Evolutionary conservation across 2,888 invertebrate genomes (phyloP), one percentile per base, ranked within the genome.

Genomic region (Hirtodrosophila trivittata): DNA sequence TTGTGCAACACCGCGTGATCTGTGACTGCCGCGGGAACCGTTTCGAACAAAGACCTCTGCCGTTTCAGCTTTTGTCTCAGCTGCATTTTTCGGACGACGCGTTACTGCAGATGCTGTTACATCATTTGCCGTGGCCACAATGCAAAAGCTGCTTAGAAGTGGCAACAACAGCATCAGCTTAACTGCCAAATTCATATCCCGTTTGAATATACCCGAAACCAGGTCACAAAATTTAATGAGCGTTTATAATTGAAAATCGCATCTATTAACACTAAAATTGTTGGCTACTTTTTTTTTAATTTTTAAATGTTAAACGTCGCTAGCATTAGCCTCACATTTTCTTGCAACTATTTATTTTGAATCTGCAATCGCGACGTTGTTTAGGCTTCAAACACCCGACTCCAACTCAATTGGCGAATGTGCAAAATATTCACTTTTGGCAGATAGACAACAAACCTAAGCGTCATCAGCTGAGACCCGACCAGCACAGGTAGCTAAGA

Each of bases 21-120:
- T 71, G 37, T 45, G 57, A 69, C 58, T 56, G 18, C 54, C 63
- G 25, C 75, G 75, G 70, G 75, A 65, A 59, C 55, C 49, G 28
- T 28, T 50, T 38, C 35, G 71, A 39, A 28, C 50, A 62, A 57
- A 62, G 25, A 39, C 50, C 46, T 59, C 54, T n/a, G n/a, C n/a
- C 13, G 45, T 21, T 28, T 33, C 5, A 25, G 52, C 45, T 52
- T 56, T 56, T 5, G 54, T 41, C 16, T 46, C 45, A 1, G 55
- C 60, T 60, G 72, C 69, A 75, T 62, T 69, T 66, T 56, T 57
- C 42, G 38, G 56, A 43, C 62, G 75, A 5, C 65, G 51, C 35
- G 46, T 26, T n/a, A 43, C 43, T 32, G 50, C 30, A 59, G 80
- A 88, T 89, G 87, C 26, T 62, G 80, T 88, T 89, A 87, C 88